Percentiles rank a stretch among this genome's conserved stretches.
Conservation (phyloP, 2,113 vertebrate genomes). For the Catagonus wagneri region DNA sequence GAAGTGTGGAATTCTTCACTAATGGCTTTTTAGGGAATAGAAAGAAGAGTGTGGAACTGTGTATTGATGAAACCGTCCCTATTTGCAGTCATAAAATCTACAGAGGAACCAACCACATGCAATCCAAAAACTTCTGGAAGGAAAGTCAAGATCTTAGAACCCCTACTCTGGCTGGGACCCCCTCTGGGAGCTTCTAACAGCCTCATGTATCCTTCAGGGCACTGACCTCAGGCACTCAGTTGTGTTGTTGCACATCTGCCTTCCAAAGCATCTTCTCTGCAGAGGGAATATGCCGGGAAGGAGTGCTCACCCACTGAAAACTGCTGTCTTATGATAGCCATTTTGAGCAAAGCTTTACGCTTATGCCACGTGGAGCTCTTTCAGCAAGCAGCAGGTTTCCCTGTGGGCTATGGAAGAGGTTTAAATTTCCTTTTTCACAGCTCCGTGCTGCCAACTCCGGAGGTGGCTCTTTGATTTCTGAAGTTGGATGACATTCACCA, state of each 20-base stretch:
- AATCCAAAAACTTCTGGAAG: not conserved
- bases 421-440: constrained; percentile 27
- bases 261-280: not conserved
- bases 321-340: not conserved
- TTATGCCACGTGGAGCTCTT: not conserved
- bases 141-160: not conserved
- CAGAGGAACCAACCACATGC: not conserved
- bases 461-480: constrained; percentile 40
- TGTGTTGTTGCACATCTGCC: not conserved
- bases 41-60: not conserved
- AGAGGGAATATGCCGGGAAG: not conserved
- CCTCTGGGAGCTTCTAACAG: not conserved
- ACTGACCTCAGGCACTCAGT: not conserved
- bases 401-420: not conserved
- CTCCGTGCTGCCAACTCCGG: not conserved
- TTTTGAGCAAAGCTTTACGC: not conserved
- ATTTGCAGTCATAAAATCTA: not conserved
- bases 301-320: not conserved
- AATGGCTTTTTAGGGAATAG: not conserved
- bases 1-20: not conserved
- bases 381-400: not conserved
- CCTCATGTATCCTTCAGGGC: fast-evolving
- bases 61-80: not conserved
- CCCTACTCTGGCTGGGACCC: not conserved
- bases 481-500: not conserved